phyloP scores from a whole-genome alignment of 2,888 invertebrate genomes.

The Muschampia plurimacula region DNA sequence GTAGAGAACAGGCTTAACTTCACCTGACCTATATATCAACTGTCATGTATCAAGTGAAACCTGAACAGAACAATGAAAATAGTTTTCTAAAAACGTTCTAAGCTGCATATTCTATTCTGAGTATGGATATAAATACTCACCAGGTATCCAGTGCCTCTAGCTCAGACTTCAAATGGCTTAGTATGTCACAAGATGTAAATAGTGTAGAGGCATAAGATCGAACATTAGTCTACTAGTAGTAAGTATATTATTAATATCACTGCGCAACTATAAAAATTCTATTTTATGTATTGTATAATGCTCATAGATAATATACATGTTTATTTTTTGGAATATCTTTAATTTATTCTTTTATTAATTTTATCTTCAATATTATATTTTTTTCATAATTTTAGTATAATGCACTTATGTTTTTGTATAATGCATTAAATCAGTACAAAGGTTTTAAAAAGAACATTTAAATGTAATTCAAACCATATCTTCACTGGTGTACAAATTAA shows the following conservation, averaged over 20 bases:
- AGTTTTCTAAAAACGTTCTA: conserved; percentile 26
- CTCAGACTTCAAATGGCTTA: conserved; percentile 14
- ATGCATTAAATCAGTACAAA: too few relatives aligned
- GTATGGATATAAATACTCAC: conserved; percentile 34
- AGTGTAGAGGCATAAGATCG: conserved; percentile 4
- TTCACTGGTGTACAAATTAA: too few relatives aligned
- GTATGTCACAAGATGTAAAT: conserved; percentile 34
- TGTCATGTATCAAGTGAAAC: conserved; percentile 12
- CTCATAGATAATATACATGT: too few relatives aligned
- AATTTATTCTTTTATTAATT: too few relatives aligned
- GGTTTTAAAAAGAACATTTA: too few relatives aligned
- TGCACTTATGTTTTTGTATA: too few relatives aligned
- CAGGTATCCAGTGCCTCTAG: conserved; percentile 18
- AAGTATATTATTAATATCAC: neutral
- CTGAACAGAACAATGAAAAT: conserved; percentile 14
- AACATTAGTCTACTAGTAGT: neutral
- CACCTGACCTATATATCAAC: conserved; percentile 22
- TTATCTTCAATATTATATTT: too few relatives aligned
- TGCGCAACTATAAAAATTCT: neutral
- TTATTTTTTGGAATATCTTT: too few relatives aligned
- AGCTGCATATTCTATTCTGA: conserved; percentile 29
- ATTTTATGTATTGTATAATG: neutral
- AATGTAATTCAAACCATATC: too few relatives aligned
- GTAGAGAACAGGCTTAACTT: neutral
- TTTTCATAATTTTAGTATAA: too few relatives aligned